Evolutionary conservation across 2,888 invertebrate species (phyloP).

Genomic region (Xestia ashworthii): DNA sequence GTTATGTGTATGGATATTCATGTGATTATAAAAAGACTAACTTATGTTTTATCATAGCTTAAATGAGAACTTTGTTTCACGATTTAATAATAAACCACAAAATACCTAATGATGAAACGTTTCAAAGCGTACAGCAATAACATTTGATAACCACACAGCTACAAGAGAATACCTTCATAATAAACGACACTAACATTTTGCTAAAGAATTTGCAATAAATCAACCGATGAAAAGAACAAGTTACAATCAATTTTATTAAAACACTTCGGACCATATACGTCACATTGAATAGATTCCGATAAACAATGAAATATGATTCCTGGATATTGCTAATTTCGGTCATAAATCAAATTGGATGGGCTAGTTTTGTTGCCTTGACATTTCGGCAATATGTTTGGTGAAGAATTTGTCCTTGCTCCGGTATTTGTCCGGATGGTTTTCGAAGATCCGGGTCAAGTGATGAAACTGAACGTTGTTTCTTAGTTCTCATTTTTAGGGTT

Average conservation of each 20-base stretch:
- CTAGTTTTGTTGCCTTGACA: constrained; percentile 60
- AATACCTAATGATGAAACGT: constrained; percentile 27
- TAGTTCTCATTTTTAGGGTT: constrained; percentile 49
- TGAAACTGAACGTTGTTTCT: constrained; percentile 45
- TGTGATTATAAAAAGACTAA: not conserved
- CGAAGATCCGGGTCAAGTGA: constrained; percentile 71
- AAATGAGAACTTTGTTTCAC: not conserved
- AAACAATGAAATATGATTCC: constrained; percentile 54
- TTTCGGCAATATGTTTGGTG: constrained; percentile 53
- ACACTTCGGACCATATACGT: constrained; percentile 40
- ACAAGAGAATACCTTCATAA: constrained; percentile 11
- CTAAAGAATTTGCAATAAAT: constrained; percentile 43
- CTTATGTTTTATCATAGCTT: not conserved
- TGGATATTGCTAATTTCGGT: constrained; percentile 44
- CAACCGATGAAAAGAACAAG: constrained; percentile 34
- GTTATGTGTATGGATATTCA: not conserved
- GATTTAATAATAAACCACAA: constrained; percentile 15
- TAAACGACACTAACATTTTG: constrained; percentile 16
- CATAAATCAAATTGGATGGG: constrained; percentile 53
- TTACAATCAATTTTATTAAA: constrained; percentile 38
- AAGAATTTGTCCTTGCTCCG: constrained; percentile 73
- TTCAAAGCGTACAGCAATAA: constrained; percentile 11
- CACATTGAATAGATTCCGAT: constrained; percentile 28
- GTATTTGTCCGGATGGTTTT: constrained; percentile 67
- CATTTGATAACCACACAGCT: constrained; percentile 13